Conservation (phyloP, 64 coral and sea anemone genomes). For the Stichodactyla mertensii region DNA sequence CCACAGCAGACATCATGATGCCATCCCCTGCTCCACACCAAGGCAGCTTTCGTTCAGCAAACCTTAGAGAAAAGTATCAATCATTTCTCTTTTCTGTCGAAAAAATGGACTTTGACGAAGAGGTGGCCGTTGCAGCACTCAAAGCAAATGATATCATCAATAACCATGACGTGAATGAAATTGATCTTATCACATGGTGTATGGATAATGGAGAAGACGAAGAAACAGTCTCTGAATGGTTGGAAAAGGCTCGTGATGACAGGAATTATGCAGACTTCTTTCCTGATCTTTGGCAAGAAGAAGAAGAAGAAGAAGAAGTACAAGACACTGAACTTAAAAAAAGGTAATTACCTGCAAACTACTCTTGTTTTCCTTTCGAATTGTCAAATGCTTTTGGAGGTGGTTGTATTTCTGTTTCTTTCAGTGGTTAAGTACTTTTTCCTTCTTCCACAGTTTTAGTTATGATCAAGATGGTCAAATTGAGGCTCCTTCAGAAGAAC, state of each 20-base stretch:
- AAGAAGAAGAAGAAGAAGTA: neutral
- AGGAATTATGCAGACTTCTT: constrained; percentile 16
- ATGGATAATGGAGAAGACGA: constrained; percentile 28
- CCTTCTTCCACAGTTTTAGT: neutral
- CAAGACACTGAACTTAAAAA: neutral
- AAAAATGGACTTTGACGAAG: constrained; percentile 20
- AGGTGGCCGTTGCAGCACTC: constrained; percentile 35
- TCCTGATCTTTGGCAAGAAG: neutral
- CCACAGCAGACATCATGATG: neutral
- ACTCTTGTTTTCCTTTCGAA: too few species aligned
- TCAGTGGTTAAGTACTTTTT: neutral
- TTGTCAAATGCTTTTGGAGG: neutral
- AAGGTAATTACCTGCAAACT: neutral
- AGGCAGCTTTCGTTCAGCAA: neutral
- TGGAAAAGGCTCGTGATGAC: constrained; percentile 19
- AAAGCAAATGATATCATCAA: constrained; percentile 5
- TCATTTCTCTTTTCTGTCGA: neutral
- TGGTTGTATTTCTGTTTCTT: neutral
- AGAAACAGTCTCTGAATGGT: constrained; percentile 6
- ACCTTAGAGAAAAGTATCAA: neutral
- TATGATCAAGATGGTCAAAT: neutral
- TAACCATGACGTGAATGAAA: constrained; percentile 34
- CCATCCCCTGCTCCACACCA: neutral
- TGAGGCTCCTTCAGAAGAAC: neutral
- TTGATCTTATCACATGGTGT: constrained; percentile 48